These are phyloP conservation scores for Tridacna gigas DNA, from an alignment of 2,888 invertebrate genomes.

Conservation along the genomic window DNA sequence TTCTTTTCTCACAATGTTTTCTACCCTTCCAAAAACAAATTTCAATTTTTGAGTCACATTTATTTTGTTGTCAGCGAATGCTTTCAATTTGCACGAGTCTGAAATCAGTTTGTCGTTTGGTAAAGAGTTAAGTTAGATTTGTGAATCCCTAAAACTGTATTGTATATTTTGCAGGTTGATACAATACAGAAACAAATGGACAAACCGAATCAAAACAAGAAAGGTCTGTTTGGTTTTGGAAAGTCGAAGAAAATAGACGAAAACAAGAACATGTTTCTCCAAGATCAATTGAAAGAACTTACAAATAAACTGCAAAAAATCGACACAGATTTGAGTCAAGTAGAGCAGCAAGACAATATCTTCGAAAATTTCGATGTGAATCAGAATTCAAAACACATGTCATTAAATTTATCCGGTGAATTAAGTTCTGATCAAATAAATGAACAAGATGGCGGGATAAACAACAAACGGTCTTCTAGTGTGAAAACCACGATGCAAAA, in stretches of 20 bases:
- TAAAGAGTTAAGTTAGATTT: too few species aligned
- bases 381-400: constrained; percentile 60
- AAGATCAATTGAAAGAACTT: constrained; percentile 71
- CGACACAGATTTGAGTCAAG: constrained; percentile 67
- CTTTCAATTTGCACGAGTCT: too few species aligned
- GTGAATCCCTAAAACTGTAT: too few species aligned
- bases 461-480: constrained; percentile 42
- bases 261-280: constrained; percentile 66
- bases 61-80: too few species aligned
- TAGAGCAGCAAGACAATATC: constrained; percentile 46
- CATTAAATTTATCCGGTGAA: not conserved
- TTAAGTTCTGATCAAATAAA: constrained; percentile 24
- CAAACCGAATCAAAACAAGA: constrained; percentile 54
- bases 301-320: constrained; percentile 69
- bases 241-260: constrained; percentile 69
- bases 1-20: too few species aligned
- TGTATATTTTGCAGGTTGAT: constrained; percentile 44
- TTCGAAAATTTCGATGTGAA: constrained; percentile 62
- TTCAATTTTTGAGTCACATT: too few species aligned
- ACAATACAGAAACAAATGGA: constrained; percentile 74
- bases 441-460: constrained; percentile 33
- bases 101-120: too few species aligned
- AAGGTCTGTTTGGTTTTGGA: constrained; percentile 72
- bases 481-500: constrained; percentile 75
- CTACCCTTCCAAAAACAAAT: too few species aligned